phyloP scores from a whole-genome alignment of 2,113 vertebrate species.

The Scophthalmus maximus region DNA sequence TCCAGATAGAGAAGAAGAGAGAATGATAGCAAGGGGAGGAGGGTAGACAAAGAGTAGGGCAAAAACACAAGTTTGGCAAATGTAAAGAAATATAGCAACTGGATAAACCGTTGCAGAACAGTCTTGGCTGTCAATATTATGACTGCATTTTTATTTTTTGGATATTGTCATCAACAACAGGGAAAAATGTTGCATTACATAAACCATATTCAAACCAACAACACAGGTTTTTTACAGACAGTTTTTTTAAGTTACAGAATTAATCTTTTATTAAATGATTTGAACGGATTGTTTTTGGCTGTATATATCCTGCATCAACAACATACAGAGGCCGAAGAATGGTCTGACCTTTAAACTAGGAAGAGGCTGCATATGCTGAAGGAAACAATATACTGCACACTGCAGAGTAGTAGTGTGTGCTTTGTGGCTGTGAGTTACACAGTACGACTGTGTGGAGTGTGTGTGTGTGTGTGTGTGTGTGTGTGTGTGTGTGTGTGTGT shows the following conservation, averaged over 20 bases:
- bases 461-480: slow-evolving; percentile 4
- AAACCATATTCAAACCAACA: not conserved
- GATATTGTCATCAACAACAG: not conserved
- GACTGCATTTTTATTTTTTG: no score
- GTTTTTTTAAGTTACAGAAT: not conserved
- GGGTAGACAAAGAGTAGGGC: no score
- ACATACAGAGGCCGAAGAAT: not conserved
- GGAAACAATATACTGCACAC: slow-evolving; percentile 8
- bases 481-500: slow-evolving; percentile 16
- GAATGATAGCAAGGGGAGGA: not conserved
- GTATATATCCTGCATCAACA: not conserved
- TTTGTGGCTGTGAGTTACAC: not conserved
- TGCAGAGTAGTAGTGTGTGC: slow-evolving; percentile 10
- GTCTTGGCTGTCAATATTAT: not conserved
- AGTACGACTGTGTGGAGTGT: not conserved
- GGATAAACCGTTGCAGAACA: not conserved
- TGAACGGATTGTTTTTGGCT: not conserved
- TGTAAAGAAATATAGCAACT: not conserved
- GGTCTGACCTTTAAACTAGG: slow-evolving; percentile 34
- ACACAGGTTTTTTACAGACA: not conserved
- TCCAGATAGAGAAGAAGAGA: not conserved
- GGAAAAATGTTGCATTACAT: not conserved
- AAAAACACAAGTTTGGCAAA: not conserved
- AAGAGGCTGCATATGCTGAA: not conserved
- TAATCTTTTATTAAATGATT: not conserved